Base-by-base conservation (phyloP, 2,113 vertebrate genomes). In the Syrrhaptes paradoxus region DNA sequence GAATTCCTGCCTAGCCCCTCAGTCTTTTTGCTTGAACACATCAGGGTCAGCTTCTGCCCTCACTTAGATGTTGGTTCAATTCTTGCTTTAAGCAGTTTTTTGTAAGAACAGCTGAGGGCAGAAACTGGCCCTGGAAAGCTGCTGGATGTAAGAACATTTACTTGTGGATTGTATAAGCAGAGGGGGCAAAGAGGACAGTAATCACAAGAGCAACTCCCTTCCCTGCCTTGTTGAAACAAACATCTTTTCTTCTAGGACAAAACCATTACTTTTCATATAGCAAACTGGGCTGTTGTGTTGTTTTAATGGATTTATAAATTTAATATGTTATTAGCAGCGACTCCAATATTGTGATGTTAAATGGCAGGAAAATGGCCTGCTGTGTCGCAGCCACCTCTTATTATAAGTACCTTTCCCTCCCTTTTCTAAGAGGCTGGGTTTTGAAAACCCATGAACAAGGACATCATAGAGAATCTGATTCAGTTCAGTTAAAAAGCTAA, bases 221-320 rank as follows among this genome's bases (percentile, higher is more conserved):
- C 22, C 21, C 51, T 34, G 22, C 22, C 74, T 67, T 25, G 17
- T 58, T 26, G 66, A 81, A 88, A 84, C 38, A 81, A 86, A 32
- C 61, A 32, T 55, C 48, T 80, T 55, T 71, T 66, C 61, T 66
- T 55, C 55, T 32, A 77, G 72, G 55, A 77, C 79, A 90, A 66
- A 91, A 2, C 34, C 55, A 26, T 84, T 80, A 48, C 38, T 79
- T 86, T 63, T 90, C 38, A 68, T 82, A 17, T 34, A 72, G 73
- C 62, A 85, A 89, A 92, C 38, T 0, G 0, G 67, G n/a, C n/a
- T 75, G 68, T 36, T 96, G 71, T 72, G 73, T 89, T 92, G 68
- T 87, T 91, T 84, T 58, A 94, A 94, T 92, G 57, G 88, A 28
- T 84, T 93, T 93, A 90, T 75, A 86, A 83, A 93, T 93, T 32